Percentiles rank a stretch among this genome's conserved stretches.
phyloP scores from a whole-genome alignment of 1,140 invertebrate genomes.

The Leptestheria dahalacensis region DNA sequence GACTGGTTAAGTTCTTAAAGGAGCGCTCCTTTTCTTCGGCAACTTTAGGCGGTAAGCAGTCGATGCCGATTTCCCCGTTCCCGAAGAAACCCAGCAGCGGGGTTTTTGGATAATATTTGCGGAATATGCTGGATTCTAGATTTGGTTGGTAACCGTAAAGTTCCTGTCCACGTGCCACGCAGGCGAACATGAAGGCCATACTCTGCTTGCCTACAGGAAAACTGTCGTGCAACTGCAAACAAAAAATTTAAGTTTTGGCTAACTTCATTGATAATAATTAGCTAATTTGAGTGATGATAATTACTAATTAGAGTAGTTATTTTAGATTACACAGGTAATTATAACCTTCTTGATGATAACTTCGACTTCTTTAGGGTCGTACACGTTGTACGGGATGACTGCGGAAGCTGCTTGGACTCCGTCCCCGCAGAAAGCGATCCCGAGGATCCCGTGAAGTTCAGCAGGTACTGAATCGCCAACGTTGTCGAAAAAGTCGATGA shows the following conservation, averaged over 20 bases:
- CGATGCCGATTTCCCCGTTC: slow-evolving; percentile 39
- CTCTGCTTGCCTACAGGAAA: slow-evolving; percentile 26
- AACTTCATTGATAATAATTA: no score
- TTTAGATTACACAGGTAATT: slow-evolving; percentile 12
- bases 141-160: slow-evolving; percentile 29
- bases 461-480: not conserved
- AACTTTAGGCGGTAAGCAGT: slow-evolving; percentile 23
- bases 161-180: slow-evolving; percentile 33
- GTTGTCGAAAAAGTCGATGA: slow-evolving; percentile 16
- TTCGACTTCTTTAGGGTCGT: slow-evolving; percentile 21
- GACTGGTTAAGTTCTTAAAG: slow-evolving; percentile 18
- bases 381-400: slow-evolving; percentile 22
- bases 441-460: slow-evolving; percentile 14
- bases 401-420: slow-evolving; percentile 25
- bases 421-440: slow-evolving; percentile 25
- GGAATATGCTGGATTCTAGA: slow-evolving; percentile 40
- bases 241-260: slow-evolving; percentile 6
- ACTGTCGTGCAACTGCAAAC: slow-evolving; percentile 25
- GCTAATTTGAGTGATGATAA: no score
- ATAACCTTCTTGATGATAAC: slow-evolving; percentile 20
- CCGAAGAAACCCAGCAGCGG: slow-evolving; percentile 42
- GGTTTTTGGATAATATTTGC: slow-evolving; percentile 38
- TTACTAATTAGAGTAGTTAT: slow-evolving; percentile 5
- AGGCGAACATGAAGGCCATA: slow-evolving; percentile 43
- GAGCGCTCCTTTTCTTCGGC: slow-evolving; percentile 2